A percentile compares a stretch with the other conserved stretches of the same genome.
Conservation (phyloP, 2,113 vertebrate species). For the Hippopotamus amphibius region DNA sequence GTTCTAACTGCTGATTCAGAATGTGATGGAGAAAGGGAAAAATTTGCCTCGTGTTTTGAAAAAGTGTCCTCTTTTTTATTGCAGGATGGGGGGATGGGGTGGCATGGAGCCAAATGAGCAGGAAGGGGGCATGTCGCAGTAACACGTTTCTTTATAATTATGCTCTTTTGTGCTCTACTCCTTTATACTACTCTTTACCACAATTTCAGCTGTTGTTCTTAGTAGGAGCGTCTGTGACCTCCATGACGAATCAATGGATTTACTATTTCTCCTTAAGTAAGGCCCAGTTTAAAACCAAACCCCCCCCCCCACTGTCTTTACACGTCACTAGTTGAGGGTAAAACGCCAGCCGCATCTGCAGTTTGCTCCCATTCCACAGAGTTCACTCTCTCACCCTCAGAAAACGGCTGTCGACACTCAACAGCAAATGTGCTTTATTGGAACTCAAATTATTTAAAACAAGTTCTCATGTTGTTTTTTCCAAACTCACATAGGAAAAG, state of each 20-base stretch:
- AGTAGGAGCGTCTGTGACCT: conserved; percentile 31
- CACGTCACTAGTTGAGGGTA: accelerated
- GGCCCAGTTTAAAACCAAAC: neutral
- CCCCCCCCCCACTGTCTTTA: neutral
- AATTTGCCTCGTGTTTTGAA: neutral
- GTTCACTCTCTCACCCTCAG: neutral
- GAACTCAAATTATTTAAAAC: conserved; percentile 52
- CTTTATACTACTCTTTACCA: neutral
- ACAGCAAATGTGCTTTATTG: conserved; percentile 42
- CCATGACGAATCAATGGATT: conserved; percentile 56
- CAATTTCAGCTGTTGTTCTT: conserved; percentile 17
- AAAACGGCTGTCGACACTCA: conserved; percentile 69
- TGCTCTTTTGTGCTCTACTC: neutral
- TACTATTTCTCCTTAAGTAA: conserved; percentile 26
- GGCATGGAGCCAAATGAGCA: accelerated
- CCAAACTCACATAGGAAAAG: neutral
- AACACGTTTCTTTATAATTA: conserved; percentile 48
- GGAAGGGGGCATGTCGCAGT: accelerated
- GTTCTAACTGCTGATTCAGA: neutral
- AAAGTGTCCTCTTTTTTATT: neutral
- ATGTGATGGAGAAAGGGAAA: neutral
- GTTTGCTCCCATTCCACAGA: accelerated
- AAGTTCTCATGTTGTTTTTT: neutral
- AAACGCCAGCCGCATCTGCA: accelerated
- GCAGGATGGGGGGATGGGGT: neutral